Evolutionary conservation across 2,797 vertebrate genomes (phyloP).

Genomic region (Schizopygopsis malacanthus): DNA sequence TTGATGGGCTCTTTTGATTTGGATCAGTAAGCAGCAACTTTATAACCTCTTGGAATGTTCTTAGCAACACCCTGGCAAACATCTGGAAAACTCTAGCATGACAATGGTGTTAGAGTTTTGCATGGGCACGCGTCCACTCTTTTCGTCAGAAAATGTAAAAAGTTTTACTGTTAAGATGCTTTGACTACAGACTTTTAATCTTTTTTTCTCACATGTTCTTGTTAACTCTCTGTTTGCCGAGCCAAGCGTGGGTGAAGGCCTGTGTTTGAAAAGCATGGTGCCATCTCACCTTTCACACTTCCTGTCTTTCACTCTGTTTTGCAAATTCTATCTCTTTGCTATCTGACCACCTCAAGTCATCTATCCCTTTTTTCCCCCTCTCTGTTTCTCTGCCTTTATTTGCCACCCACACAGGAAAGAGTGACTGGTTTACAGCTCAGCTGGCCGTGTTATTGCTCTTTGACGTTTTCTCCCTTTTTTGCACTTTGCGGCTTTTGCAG

Average conservation of each 20-base stretch:
- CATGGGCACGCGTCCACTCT: not conserved
- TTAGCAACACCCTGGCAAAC: not conserved
- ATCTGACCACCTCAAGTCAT: conserved; percentile 54
- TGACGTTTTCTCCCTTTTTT: conserved; percentile 54
- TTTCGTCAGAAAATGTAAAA: conserved; percentile 15
- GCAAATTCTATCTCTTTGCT: conserved; percentile 28
- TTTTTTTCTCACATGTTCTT: not conserved
- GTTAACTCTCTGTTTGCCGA: conserved; percentile 54
- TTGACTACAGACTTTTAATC: not conserved
- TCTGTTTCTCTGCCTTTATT: conserved; percentile 57
- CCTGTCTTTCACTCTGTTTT: not conserved
- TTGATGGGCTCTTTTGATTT: not conserved
- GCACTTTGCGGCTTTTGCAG: conserved; percentile 62
- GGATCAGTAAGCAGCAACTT: not conserved
- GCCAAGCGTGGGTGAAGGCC: conserved; percentile 43
- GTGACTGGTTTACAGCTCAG: conserved; percentile 71
- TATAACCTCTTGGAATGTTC: not conserved
- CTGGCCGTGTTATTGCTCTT: conserved; percentile 56
- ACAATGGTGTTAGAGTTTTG: not conserved
- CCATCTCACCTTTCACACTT: conserved; percentile 17
- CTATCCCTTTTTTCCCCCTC: conserved; percentile 39
- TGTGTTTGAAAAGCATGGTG: conserved; percentile 25
- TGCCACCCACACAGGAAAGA: conserved; percentile 98
- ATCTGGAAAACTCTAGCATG: not conserved
- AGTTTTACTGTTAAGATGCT: conserved; percentile 22